phyloP scores from a whole-genome alignment of 2,797 vertebrate species.

The Sciurus vulgaris region DNA sequence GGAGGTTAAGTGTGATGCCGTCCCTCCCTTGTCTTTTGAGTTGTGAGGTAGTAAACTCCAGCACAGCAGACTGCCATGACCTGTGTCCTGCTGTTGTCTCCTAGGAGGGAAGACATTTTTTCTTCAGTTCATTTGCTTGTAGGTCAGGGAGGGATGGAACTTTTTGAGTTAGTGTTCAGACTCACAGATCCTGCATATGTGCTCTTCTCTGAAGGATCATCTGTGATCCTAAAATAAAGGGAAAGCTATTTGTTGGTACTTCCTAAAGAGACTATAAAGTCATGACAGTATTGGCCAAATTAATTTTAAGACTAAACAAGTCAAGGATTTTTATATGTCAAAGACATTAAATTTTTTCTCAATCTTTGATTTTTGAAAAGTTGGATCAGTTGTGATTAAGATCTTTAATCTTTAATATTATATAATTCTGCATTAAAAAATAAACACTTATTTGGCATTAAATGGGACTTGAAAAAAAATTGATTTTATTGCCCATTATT shows the following conservation, averaged over 20 bases:
- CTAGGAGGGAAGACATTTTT: constrained; percentile 9
- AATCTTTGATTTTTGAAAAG: constrained; percentile 59
- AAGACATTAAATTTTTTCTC: constrained; percentile 53
- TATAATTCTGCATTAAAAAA: constrained; percentile 70
- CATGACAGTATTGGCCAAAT: constrained; percentile 57
- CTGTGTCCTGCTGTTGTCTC: constrained; percentile 6
- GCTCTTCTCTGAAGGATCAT: constrained; percentile 51
- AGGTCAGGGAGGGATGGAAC: constrained; percentile 24
- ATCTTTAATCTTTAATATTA: constrained; percentile 55
- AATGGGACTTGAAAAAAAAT: constrained; percentile 65
- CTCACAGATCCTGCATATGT: neutral
- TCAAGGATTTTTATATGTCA: constrained; percentile 55
- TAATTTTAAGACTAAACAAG: constrained; percentile 60
- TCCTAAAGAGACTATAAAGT: constrained; percentile 58
- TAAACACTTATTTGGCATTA: constrained; percentile 57
- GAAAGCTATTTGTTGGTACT: constrained; percentile 53
- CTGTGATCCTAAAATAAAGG: constrained; percentile 34
- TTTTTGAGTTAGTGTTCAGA: constrained; percentile 24
- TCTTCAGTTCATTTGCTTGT: neutral
- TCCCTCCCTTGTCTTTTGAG: constrained; percentile 21
- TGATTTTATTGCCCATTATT: constrained; percentile 50
- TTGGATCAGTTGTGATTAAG: constrained; percentile 64
- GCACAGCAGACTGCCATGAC: neutral
- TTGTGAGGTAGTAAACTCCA: constrained; percentile 15
- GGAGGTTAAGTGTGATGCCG: constrained; percentile 17